phyloP scores from a whole-genome alignment of 2,113 vertebrate species.

The Salvelinus sp. region DNA sequence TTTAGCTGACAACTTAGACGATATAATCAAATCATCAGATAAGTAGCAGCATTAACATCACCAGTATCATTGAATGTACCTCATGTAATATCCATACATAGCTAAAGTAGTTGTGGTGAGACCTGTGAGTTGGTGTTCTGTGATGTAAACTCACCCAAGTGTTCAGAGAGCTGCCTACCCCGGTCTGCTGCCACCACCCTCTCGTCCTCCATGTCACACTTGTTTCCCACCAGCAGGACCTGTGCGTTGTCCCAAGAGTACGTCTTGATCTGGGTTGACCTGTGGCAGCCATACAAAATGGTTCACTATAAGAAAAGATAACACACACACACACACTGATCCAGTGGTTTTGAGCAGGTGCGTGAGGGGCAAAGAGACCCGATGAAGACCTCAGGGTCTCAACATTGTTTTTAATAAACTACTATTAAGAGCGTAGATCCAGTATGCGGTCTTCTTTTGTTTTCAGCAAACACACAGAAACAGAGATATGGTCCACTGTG shows the following conservation, averaged over 20 bases:
- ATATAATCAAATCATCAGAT: too few relatives aligned
- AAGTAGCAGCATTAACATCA: too few relatives aligned
- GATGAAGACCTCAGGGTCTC: too few relatives aligned
- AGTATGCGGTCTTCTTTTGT: too few relatives aligned
- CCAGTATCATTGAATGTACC: too few relatives aligned
- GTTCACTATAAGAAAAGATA: not conserved
- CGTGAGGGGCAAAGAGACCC: too few relatives aligned
- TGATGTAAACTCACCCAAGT: constrained; percentile 80
- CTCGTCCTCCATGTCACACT: constrained; percentile 98
- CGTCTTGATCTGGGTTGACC: constrained; percentile 98
- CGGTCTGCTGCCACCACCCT: constrained; percentile 86
- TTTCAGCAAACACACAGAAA: not conserved
- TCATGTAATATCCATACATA: too few relatives aligned
- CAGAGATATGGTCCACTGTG: not conserved
- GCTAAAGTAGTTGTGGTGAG: too few relatives aligned
- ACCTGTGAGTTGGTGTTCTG: too few relatives aligned
- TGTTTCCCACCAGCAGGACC: constrained; percentile 95
- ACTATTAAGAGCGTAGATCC: too few relatives aligned
- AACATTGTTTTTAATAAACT: too few relatives aligned
- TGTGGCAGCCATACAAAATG: constrained; percentile 50
- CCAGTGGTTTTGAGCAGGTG: not conserved
- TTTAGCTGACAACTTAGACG: too few relatives aligned
- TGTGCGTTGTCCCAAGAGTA: constrained; percentile 99
- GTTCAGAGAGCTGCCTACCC: constrained; percentile 88
- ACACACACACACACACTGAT: not conserved